phyloP scores from a whole-genome alignment of 2,888 invertebrate genomes.

The Macaria liturata region DNA sequence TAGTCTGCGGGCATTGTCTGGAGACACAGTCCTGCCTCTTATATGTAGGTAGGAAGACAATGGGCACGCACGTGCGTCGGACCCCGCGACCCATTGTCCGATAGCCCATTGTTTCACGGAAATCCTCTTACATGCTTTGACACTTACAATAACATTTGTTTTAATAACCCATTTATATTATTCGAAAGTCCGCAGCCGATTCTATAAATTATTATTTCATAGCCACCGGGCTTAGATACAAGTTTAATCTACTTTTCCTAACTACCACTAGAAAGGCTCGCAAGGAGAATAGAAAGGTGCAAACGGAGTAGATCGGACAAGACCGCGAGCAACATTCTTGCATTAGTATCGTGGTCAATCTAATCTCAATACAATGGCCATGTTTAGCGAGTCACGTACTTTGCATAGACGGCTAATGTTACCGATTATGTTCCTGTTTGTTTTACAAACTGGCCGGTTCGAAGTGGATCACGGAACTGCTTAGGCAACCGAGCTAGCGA shows the following conservation, averaged over 20 bases:
- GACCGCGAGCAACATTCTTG: slow-evolving; percentile 5
- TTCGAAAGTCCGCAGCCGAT: slow-evolving; percentile 14
- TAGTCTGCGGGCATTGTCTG: slow-evolving; percentile 41
- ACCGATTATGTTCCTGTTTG: slow-evolving; percentile 36
- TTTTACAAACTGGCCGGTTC: slow-evolving; percentile 42
- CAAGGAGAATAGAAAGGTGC: slow-evolving; percentile 22
- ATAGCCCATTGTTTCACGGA: slow-evolving; percentile 72
- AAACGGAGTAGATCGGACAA: slow-evolving; percentile 16
- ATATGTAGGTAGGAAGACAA: slow-evolving; percentile 70
- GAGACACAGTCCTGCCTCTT: slow-evolving; percentile 43
- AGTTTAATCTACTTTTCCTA: slow-evolving; percentile 15
- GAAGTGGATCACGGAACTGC: slow-evolving; percentile 67
- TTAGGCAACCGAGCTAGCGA: slow-evolving; percentile 46
- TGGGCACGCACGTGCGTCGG: slow-evolving; percentile 70
- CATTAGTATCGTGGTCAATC: slow-evolving; percentile 21
- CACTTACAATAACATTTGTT: slow-evolving; percentile 38
- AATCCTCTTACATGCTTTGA: slow-evolving; percentile 70
- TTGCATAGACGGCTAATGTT: slow-evolving; percentile 27
- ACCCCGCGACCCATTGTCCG: slow-evolving; percentile 62
- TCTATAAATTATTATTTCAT: slow-evolving; percentile 2
- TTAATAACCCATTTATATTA: slow-evolving; percentile 20
- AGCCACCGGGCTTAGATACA: slow-evolving; percentile 3
- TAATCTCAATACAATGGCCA: slow-evolving; percentile 32
- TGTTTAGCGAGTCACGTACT: slow-evolving; percentile 30
- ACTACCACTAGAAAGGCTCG: slow-evolving; percentile 11